phyloP scores from a whole-genome alignment of 2,113 vertebrate genomes.

The Phalacrocorax pelagicus region DNA sequence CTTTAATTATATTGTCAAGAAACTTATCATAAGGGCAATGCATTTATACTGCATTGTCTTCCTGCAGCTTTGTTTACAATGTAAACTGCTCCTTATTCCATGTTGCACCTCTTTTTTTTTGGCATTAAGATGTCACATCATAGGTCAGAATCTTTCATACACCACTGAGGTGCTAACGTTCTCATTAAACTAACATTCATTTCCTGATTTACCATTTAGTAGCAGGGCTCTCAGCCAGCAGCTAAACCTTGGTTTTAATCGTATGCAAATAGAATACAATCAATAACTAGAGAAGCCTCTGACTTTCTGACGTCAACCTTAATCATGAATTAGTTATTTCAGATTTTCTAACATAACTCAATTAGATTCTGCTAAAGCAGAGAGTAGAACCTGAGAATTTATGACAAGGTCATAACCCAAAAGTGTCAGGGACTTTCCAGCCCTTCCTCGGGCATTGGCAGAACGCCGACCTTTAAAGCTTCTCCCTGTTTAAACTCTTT shows the following conservation, averaged over 20 bases:
- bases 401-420: conserved; percentile 43
- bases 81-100: background rate
- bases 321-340: background rate
- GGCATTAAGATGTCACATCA: background rate
- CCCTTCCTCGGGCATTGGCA: background rate
- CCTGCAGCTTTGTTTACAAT: background rate
- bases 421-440: conserved; percentile 2
- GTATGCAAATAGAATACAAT: background rate
- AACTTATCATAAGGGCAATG: background rate
- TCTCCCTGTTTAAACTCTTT: conserved; percentile 58
- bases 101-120: background rate
- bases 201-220: background rate
- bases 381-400: conserved; percentile 1
- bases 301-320: conserved; percentile 23
- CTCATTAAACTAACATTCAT: background rate
- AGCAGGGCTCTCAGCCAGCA: background rate
- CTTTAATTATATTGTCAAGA: background rate
- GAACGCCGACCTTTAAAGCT: conserved; percentile 32
- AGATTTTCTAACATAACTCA: conserved; percentile 19
- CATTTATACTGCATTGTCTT: background rate
- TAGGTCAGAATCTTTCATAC: background rate
- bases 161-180: background rate
- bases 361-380: conserved; percentile 4
- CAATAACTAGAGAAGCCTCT: background rate
- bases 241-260: background rate